These are phyloP conservation scores for Furnarius figulus DNA, from an alignment of 2,113 vertebrate species.

Conservation along the genomic window DNA sequence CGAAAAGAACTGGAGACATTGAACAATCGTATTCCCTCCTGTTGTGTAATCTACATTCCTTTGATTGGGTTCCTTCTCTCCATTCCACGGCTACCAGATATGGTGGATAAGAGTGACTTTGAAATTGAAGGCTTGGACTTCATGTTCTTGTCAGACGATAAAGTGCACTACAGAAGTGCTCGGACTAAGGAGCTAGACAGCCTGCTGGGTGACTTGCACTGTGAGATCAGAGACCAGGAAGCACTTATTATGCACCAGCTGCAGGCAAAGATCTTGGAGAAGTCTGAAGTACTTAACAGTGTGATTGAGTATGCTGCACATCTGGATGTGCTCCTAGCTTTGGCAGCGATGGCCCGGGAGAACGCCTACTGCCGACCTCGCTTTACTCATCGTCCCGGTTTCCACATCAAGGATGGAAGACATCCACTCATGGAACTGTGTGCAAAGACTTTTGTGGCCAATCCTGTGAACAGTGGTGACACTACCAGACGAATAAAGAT, in stretches of 20 bases:
- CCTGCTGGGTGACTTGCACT: constrained; percentile 91
- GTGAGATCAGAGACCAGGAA: constrained; percentile 93
- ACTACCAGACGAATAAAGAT: constrained; percentile 84
- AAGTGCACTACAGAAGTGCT: constrained; percentile 90
- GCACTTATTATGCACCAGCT: constrained; percentile 89
- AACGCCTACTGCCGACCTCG: constrained; percentile 85
- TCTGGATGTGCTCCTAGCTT: constrained; percentile 90
- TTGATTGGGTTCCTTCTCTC: constrained; percentile 95
- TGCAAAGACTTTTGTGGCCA: constrained; percentile 89
- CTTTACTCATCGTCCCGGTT: constrained; percentile 41
- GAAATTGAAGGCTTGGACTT: constrained; percentile 93
- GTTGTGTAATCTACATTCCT: constrained; percentile 93
- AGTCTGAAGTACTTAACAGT: constrained; percentile 80
- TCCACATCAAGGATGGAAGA: constrained; percentile 77
- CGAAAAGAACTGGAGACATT: constrained; percentile 86
- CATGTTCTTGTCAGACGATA: constrained; percentile 92
- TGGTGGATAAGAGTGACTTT: constrained; percentile 89
- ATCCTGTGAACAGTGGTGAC: constrained; percentile 82
- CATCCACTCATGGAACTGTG: constrained; percentile 94
- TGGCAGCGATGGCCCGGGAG: constrained; percentile 88
- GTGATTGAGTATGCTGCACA: constrained; percentile 87
- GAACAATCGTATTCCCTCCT: constrained; percentile 84
- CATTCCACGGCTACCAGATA: constrained; percentile 86
- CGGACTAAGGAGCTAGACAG: constrained; percentile 90
- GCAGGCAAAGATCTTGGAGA: constrained; percentile 85